Evolutionary conservation across 2,888 invertebrate species (phyloP).

Genomic region (Amiota mariae): DNA sequence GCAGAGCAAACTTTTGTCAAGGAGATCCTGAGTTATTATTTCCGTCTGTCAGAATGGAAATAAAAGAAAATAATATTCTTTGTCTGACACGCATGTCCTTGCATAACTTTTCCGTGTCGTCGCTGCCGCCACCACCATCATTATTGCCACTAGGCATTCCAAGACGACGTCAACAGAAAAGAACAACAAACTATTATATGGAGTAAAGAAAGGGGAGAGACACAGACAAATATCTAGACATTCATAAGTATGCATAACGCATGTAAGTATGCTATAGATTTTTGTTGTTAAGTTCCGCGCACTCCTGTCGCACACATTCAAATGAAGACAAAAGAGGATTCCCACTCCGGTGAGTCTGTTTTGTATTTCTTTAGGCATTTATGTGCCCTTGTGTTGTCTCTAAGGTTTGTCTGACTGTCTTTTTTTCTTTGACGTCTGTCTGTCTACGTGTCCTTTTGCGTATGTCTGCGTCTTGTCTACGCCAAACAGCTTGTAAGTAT

Average conservation of each 20-base stretch:
- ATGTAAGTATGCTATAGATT: slow-evolving; percentile 5
- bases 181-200: no score
- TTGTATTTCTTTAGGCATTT: no score
- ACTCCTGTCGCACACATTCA: neutral
- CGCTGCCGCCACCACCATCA: no score
- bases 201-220: no score
- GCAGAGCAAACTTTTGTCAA: no score
- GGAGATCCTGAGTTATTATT: no score
- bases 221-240: neutral
- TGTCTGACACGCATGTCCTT: neutral
- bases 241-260: slow-evolving; percentile 24
- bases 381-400: no score
- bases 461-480: slow-evolving; percentile 9
- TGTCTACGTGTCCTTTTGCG: neutral
- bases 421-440: neutral
- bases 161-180: no score
- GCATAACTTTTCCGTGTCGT: neutral
- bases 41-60: neutral
- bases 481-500: neutral
- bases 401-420: neutral
- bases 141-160: no score
- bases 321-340: no score
- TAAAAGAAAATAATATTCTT: neutral
- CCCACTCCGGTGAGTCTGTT: no score
- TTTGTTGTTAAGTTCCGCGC: neutral